Evolutionary conservation across 2,113 vertebrate genomes (phyloP).

Genomic region (Nycticebus coucang): DNA sequence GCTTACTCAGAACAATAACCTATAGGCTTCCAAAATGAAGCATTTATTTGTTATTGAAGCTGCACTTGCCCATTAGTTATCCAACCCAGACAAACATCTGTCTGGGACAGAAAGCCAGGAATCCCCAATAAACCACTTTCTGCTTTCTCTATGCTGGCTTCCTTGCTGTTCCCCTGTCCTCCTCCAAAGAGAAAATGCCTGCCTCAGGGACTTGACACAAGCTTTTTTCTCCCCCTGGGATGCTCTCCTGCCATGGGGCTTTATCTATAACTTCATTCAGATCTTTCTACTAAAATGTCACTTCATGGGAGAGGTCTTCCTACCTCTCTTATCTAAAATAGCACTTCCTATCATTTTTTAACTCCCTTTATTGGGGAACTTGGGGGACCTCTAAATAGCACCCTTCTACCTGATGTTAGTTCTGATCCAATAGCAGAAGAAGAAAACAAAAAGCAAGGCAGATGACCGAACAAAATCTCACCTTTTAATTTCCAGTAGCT

Average conservation of each 20-base stretch:
- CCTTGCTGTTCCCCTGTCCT: background rate
- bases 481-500: background rate
- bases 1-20: slow-evolving; percentile 53
- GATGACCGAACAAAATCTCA: background rate
- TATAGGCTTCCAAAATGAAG: slow-evolving; percentile 44
- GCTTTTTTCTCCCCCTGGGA: background rate
- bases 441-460: background rate
- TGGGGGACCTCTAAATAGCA: background rate
- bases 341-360: background rate
- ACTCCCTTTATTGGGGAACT: background rate
- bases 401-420: background rate
- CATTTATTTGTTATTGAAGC: slow-evolving; percentile 61
- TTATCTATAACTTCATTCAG: background rate
- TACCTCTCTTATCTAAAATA: background rate
- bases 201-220: background rate
- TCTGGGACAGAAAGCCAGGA: slow-evolving; percentile 48
- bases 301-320: background rate
- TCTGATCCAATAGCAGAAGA: background rate
- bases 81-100: slow-evolving; percentile 61
- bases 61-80: slow-evolving; percentile 34
- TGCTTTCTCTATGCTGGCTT: background rate
- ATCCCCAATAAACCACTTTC: slow-evolving; percentile 50
- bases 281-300: background rate
- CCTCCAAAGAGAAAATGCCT: background rate
- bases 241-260: background rate